Percentiles rank a stretch among this genome's conserved stretches.
These are phyloP conservation scores for Sebastes minor DNA, from an alignment of 2,797 vertebrate species.

Conservation along the genomic window DNA sequence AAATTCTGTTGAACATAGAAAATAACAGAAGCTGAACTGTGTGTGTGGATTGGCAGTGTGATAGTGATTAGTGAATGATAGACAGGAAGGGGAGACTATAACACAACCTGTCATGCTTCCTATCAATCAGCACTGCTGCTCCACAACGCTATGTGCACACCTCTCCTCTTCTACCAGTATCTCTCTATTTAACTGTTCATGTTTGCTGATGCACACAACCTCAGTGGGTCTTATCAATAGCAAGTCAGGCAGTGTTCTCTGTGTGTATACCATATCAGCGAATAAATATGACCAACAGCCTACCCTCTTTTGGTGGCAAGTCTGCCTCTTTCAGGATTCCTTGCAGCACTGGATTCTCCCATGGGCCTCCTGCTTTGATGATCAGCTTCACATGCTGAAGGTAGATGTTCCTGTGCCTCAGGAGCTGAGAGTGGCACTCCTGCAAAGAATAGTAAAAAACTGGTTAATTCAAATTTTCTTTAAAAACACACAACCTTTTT, in stretches of 20 bases:
- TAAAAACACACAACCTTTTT: background rate
- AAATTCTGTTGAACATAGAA: background rate
- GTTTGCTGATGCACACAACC: background rate
- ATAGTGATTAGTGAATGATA: background rate
- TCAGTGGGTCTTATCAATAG: background rate
- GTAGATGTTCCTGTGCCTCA: conserved; percentile 92
- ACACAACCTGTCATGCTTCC: background rate
- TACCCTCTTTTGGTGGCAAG: conserved; percentile 89
- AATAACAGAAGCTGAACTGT: background rate
- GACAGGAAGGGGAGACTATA: background rate
- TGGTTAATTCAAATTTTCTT: background rate
- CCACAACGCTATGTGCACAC: background rate
- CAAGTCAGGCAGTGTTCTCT: background rate
- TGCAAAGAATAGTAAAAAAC: conserved; percentile 50
- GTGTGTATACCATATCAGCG: background rate
- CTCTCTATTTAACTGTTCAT: background rate
- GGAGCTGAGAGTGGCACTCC: conserved; percentile 91
- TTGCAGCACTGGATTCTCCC: conserved; percentile 94
- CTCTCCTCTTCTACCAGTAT: background rate
- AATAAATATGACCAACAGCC: background rate
- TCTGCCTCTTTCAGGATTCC: conserved; percentile 90
- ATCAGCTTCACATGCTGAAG: conserved; percentile 92
- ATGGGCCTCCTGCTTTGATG: conserved; percentile 95
- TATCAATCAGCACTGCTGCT: background rate
- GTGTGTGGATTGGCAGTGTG: background rate